Conservation (phyloP, 2,113 vertebrate species). For the Rafetus swinhoei region DNA sequence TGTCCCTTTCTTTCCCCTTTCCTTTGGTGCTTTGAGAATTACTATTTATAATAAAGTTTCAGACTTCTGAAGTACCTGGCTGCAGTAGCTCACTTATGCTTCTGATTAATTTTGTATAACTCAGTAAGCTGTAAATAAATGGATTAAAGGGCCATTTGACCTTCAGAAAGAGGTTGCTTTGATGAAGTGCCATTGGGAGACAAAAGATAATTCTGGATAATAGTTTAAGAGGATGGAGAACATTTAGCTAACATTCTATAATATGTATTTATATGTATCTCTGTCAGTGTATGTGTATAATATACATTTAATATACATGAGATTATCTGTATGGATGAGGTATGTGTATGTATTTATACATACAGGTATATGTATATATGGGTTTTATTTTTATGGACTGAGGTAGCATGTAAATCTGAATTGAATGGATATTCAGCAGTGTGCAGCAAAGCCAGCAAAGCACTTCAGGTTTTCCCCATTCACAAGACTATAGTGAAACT, state of each 20-base stretch:
- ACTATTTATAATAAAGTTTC: conserved; percentile 44
- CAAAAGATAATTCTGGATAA: conserved; percentile 77
- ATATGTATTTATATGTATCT: no score
- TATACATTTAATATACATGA: not conserved
- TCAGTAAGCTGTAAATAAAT: conserved; percentile 75
- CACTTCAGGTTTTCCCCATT: not conserved
- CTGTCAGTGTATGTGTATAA: not conserved
- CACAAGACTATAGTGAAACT: not conserved
- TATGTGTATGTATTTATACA: rapidly evolving
- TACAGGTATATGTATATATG: not conserved
- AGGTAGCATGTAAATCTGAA: not conserved
- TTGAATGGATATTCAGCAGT: not conserved
- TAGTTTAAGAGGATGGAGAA: conserved; percentile 69
- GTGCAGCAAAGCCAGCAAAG: not conserved
- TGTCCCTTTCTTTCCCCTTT: conserved; percentile 40
- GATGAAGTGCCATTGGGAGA: conserved; percentile 71
- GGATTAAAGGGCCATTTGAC: conserved; percentile 82
- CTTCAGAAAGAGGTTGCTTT: conserved; percentile 79
- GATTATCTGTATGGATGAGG: rapidly evolving
- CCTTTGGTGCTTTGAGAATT: conserved; percentile 55
- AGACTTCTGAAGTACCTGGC: conserved; percentile 47
- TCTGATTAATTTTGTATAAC: conserved; percentile 78
- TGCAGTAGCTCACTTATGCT: conserved; percentile 69
- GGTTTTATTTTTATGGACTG: not conserved
- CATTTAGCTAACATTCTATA: conserved; percentile 4